Evolutionary conservation across 2,797 vertebrate species (phyloP), one percentile per base, ranked within the genome.

Genomic region (Calcarius lapponicus): DNA sequence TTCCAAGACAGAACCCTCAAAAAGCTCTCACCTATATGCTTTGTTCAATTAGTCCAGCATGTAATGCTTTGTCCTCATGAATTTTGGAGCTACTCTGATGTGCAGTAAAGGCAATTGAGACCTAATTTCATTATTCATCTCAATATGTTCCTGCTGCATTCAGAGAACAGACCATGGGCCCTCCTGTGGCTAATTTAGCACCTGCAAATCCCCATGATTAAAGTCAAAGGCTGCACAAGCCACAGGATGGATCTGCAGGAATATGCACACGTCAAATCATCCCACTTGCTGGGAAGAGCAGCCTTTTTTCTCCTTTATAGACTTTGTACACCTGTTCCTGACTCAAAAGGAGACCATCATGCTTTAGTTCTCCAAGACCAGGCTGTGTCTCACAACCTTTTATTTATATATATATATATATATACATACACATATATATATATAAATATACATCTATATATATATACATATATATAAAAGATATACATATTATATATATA

Each of bases 131-230:
- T 97, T 97, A 96, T 95, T 95, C 96, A 96, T 93, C 91, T 94
- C 94, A 94, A 80, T 96, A 96, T 96, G 96, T 29, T 97, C 80
- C 93, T 65, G 90, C 54, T 93, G 86, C 32, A 94, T 65, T 92
- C 90, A 40, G 80, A 81, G 94, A 84, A 54, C 86, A 94, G 94
- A 74, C 71, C 29, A 80, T 64, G 80, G 78, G 94, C 96, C 94
- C 94, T 94, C 95, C 95, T 95, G 96, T 96, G 95, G 96, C 88
- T 97, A 95, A 96, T 97, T 97, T 96, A 96, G 95, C 96, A 95
- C 94, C 96, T 97, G 93, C 96, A 96, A 95, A 96, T 96, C 96
- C 96, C 96, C 50, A 40, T 0, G 74, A 89, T 92, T 64, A 26
- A 88, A 97, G 78, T 66, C 82, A 73, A 76, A 67, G 70, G 60